phyloP scores from a whole-genome alignment of 2,888 invertebrate species.

The Crocallis elinguaria region DNA sequence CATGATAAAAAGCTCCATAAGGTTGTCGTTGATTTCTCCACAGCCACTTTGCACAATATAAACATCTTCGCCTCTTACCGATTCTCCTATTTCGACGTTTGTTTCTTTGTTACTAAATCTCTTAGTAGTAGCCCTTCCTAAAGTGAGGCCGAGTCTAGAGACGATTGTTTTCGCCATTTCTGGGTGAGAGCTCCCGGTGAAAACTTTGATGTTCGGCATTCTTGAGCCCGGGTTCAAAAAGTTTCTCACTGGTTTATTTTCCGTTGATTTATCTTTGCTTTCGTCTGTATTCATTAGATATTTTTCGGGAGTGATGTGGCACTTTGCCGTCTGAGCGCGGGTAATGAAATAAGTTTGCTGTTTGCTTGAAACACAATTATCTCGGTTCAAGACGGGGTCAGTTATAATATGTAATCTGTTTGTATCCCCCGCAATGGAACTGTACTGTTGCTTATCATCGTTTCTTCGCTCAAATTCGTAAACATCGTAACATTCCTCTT shows the following conservation, averaged over 20 bases:
- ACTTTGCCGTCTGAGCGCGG: conserved; percentile 51
- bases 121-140: conserved; percentile 98
- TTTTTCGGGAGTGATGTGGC: conserved; percentile 45
- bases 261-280: conserved; percentile 42
- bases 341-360: conserved; percentile 57
- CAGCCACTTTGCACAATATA: conserved; percentile 96
- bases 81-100: conserved; percentile 96
- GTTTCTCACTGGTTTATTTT: conserved; percentile 43
- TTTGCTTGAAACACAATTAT: conserved; percentile 65
- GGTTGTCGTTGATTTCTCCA: conserved; percentile 95
- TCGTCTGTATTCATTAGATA: conserved; percentile 67
- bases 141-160: conserved; percentile 95
- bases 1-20: conserved; percentile 97
- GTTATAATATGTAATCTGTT: conserved; percentile 46
- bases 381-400: conserved; percentile 73
- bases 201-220: conserved; percentile 99
- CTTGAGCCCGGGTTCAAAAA: conserved; percentile 65
- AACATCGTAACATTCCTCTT: neutral
- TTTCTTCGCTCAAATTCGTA: conserved; percentile 18
- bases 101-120: conserved; percentile 99
- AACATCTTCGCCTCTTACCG: conserved; percentile 96
- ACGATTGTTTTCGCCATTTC: conserved; percentile 98
- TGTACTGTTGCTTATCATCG: conserved; percentile 51
- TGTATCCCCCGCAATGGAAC: conserved; percentile 61
- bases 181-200: conserved; percentile 98